Conservation (phyloP, 2,797 vertebrate genomes). For the Macroramphosus scolopax region DNA sequence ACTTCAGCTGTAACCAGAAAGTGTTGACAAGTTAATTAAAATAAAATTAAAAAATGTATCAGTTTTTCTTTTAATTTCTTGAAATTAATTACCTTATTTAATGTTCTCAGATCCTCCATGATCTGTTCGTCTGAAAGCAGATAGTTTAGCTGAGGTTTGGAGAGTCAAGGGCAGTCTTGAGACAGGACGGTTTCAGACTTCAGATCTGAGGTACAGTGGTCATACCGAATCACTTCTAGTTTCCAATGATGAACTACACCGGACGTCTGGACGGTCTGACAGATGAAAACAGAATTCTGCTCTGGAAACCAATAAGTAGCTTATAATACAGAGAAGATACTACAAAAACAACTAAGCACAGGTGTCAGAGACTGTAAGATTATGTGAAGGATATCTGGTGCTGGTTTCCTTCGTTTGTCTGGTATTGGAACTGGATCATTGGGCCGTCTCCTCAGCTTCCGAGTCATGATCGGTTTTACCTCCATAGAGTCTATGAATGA, state of each 20-base stretch:
- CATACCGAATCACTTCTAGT: no score
- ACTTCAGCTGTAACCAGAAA: conserved; percentile 87
- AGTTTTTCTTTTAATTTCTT: background rate
- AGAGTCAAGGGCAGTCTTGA: conserved; percentile 81
- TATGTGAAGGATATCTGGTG: conserved; percentile 93
- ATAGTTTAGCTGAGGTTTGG: conserved; percentile 93
- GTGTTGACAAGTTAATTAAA: conserved; percentile 35
- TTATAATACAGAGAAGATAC: background rate
- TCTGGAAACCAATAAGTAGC: background rate
- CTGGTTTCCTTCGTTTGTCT: conserved; percentile 96
- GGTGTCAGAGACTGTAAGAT: no score
- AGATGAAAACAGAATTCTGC: no score
- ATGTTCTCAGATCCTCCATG: conserved; percentile 93
- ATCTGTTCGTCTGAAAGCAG: conserved; percentile 97
- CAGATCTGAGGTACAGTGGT: no score
- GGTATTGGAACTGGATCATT: conserved; percentile 98
- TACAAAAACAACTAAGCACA: no score
- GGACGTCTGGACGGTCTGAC: no score
- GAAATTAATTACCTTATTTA: conserved; percentile 96
- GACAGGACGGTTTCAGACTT: no score
- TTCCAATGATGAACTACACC: no score
- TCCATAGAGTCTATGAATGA: conserved; percentile 92
- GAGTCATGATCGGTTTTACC: conserved; percentile 98
- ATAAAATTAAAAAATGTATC: background rate
- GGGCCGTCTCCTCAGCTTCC: conserved; percentile 91